phyloP scores from a whole-genome alignment of 2,888 invertebrate genomes.

The Conomelus anceps region DNA sequence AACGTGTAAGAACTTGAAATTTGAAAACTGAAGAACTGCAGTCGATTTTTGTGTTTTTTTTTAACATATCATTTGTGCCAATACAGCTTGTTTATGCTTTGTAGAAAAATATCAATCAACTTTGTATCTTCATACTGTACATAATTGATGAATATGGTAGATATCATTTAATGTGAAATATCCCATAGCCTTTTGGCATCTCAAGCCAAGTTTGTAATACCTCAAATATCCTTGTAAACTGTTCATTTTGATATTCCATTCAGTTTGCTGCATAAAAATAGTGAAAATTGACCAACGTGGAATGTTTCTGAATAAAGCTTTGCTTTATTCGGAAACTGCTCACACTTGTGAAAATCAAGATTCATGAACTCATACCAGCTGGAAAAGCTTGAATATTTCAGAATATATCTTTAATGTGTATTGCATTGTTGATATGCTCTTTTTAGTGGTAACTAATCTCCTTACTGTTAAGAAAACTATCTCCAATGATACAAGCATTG shows the following conservation, averaged over 20 bases:
- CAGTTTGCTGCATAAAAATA: not conserved
- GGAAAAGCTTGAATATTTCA: not conserved
- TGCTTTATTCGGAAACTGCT: not conserved
- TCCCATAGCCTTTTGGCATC: not conserved
- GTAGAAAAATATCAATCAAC: conserved; percentile 27
- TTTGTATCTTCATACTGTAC: conserved; percentile 16
- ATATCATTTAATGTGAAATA: conserved; percentile 13
- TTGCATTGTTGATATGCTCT: not conserved
- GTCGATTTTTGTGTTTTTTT: conserved; percentile 16
- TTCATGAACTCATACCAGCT: too few species aligned
- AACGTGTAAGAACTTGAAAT: not conserved
- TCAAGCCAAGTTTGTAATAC: not conserved
- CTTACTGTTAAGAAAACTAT: not conserved
- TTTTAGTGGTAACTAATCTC: not conserved
- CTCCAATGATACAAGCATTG: not conserved
- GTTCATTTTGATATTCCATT: not conserved
- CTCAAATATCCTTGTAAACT: not conserved
- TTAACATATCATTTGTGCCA: conserved; percentile 32
- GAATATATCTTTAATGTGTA: not conserved
- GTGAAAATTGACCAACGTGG: not conserved
- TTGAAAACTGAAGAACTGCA: not conserved
- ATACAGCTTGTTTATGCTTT: conserved; percentile 33
- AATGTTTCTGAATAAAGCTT: not conserved
- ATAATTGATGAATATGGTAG: conserved; percentile 14
- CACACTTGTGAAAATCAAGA: not conserved